Conservation (phyloP, 2,888 invertebrate genomes). For the Cheilosia grossa region DNA sequence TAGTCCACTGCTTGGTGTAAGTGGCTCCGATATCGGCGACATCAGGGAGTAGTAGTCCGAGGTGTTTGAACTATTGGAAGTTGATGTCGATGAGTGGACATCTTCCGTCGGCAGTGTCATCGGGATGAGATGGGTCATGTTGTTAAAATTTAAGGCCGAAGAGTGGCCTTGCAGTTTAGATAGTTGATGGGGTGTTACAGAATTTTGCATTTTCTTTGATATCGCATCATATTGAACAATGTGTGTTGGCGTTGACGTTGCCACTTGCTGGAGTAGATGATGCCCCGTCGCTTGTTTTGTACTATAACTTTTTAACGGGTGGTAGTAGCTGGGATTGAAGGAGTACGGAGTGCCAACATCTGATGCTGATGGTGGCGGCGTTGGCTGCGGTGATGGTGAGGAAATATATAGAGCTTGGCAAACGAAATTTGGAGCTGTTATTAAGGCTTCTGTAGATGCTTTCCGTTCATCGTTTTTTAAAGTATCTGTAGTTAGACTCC, state of each 20-base stretch:
- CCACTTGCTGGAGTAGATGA: constrained; percentile 5
- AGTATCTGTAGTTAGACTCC: no score
- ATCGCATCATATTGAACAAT: neutral
- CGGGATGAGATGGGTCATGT: constrained; percentile 11
- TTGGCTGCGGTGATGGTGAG: constrained; percentile 4
- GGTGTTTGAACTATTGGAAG: constrained; percentile 62
- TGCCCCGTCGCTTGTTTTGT: neutral
- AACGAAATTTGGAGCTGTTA: neutral
- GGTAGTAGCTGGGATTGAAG: neutral
- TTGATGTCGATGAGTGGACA: constrained; percentile 21
- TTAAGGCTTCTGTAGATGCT: neutral
- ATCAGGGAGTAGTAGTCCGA: constrained; percentile 76
- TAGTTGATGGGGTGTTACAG: neutral
- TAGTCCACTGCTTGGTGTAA: constrained; percentile 79
- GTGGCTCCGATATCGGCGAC: constrained; percentile 77
- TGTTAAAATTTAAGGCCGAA: constrained; percentile 15
- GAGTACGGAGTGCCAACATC: constrained; percentile 15
- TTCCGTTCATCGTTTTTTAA: neutral
- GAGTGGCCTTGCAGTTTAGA: neutral
- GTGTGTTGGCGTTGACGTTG: constrained; percentile 16
- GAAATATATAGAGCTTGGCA: neutral
- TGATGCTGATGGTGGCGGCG: constrained; percentile 16
- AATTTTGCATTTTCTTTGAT: constrained; percentile 1
- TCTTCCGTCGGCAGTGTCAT: constrained; percentile 26
- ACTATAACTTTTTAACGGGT: neutral